Percentiles rank a stretch among this genome's conserved stretches.
These are phyloP conservation scores for Dusona sp. DNA, from an alignment of 2,888 invertebrate genomes.

Conservation along the genomic window DNA sequence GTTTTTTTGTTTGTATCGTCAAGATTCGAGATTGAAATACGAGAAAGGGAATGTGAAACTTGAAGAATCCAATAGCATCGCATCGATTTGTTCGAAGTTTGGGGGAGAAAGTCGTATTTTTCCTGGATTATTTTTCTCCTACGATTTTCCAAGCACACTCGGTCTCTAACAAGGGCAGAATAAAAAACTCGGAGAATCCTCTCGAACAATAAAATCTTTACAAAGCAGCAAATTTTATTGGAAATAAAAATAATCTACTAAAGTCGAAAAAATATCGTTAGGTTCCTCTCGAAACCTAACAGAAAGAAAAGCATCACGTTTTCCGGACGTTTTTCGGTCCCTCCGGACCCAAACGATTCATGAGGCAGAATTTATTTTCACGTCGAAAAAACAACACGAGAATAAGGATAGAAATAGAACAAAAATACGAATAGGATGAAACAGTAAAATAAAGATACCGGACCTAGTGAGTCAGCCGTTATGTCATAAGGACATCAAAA, in stretches of 20 bases:
- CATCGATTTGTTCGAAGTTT: conserved; percentile 57
- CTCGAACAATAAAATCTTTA: not conserved
- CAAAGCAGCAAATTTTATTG: not conserved
- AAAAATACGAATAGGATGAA: conserved; percentile 31
- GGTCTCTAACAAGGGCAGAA: not conserved
- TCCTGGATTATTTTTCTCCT: conserved; percentile 20
- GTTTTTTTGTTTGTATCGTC: not conserved
- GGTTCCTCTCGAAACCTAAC: not conserved
- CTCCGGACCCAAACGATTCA: not conserved
- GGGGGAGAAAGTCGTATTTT: conserved; percentile 40
- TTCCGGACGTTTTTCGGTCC: conserved; percentile 2
- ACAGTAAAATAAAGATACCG: conserved; percentile 25
- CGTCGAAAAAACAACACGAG: conserved; percentile 29
- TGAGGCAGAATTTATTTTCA: conserved; percentile 25
- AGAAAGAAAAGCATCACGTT: not conserved
- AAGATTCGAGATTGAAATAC: conserved; percentile 44
- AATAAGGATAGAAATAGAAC: conserved; percentile 4
- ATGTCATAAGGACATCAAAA: conserved; percentile 48
- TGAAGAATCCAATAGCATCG: conserved; percentile 24
- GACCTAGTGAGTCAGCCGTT: conserved; percentile 64
- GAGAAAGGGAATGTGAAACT: conserved; percentile 49
- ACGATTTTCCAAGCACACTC: not conserved
- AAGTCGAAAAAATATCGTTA: not conserved
- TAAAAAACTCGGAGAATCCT: not conserved
- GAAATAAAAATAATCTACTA: not conserved